These are phyloP conservation scores for Maconellicoccus hirsutus DNA, from an alignment of 1,140 invertebrate genomes.

Conservation along the genomic window DNA sequence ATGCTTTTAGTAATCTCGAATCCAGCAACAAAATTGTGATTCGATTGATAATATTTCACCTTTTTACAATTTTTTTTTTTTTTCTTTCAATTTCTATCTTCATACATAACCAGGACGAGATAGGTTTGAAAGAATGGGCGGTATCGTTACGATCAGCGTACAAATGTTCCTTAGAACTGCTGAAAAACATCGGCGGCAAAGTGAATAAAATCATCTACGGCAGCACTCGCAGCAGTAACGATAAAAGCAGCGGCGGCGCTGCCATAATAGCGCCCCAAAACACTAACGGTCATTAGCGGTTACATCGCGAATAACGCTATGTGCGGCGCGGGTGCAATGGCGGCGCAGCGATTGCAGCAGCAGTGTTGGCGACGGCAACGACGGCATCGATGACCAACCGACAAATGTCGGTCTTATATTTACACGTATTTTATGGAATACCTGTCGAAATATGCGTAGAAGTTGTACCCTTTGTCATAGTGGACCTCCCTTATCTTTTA, in stretches of 20 bases:
- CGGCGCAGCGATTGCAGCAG: too few species aligned
- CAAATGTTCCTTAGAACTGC: conserved; percentile 80
- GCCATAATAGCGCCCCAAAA: conserved; percentile 5
- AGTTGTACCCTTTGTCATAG: too few species aligned
- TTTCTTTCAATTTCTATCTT: too few species aligned
- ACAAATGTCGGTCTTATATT: too few species aligned
- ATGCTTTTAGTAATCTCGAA: too few species aligned
- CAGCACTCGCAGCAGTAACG: conserved; percentile 65
- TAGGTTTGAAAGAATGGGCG: conserved; percentile 90
- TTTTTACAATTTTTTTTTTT: not conserved
- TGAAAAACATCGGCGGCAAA: conserved; percentile 84
- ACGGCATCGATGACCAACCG: too few species aligned
- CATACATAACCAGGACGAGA: conserved; percentile 90
- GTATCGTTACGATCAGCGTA: conserved; percentile 77
- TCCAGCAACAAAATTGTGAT: too few species aligned
- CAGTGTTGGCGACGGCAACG: too few species aligned
- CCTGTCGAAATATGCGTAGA: too few species aligned
- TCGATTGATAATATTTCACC: too few species aligned
- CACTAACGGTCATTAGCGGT: conserved; percentile 11
- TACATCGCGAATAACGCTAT: not conserved
- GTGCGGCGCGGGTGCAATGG: not conserved
- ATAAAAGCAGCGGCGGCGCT: conserved; percentile 35
- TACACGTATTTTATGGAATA: too few species aligned
- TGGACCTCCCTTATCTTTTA: too few species aligned
- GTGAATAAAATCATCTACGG: conserved; percentile 66